A percentile compares a stretch with the other conserved stretches of the same genome.
Conservation (phyloP, 2,113 vertebrate genomes). For the Parus major region DNA sequence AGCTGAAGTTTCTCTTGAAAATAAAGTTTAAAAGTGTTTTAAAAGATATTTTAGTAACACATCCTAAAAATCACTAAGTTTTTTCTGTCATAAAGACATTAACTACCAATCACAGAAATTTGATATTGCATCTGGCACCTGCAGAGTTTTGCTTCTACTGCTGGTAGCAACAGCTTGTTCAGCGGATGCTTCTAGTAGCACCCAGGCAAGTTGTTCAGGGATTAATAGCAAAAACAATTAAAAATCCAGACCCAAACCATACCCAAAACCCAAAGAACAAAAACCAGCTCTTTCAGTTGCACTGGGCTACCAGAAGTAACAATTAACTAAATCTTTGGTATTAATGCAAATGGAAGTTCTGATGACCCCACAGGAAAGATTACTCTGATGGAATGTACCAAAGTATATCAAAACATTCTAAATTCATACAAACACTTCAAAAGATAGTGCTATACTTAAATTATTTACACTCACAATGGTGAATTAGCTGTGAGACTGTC, state of each 20-base stretch:
- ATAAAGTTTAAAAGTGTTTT: neutral
- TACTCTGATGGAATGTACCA: neutral
- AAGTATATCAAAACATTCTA: neutral
- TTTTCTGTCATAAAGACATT: neutral
- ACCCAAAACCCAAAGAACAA: neutral
- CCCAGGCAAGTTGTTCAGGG: neutral
- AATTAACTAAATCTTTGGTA: neutral
- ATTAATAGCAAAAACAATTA: neutral
- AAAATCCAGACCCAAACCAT: neutral
- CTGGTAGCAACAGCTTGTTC: neutral
- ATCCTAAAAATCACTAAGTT: neutral
- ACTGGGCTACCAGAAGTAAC: neutral
- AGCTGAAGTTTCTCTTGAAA: neutral
- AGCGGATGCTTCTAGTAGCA: neutral
- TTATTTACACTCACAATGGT: accelerated
- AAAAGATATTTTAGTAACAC: neutral
- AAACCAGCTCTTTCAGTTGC: neutral
- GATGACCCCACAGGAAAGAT: neutral
- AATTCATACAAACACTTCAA: neutral
- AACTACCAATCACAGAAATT: neutral
- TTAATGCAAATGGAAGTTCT: neutral
- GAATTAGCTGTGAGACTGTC: neutral
- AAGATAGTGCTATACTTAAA: accelerated
- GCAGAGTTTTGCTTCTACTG: neutral
- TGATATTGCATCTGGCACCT: neutral